Evolutionary conservation across 2,797 vertebrate species (phyloP).

Genomic region (Aplochiton taeniatus): DNA sequence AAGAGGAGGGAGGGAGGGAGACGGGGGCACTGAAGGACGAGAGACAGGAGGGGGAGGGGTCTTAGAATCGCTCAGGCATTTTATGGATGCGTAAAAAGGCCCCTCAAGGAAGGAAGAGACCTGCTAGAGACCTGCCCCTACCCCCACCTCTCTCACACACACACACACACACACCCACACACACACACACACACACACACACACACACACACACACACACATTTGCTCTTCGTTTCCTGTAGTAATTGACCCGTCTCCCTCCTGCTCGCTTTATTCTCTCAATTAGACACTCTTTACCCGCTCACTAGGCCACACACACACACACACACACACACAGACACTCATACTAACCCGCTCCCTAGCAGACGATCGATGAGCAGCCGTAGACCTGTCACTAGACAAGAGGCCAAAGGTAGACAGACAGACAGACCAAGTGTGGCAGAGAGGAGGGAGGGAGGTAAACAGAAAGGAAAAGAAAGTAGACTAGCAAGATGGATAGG

Average conservation of each 20-base stretch:
- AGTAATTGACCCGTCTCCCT: slow-evolving; percentile 60
- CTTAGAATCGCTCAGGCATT: slow-evolving; percentile 37
- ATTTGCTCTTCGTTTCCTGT: slow-evolving; percentile 52
- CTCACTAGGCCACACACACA: neutral
- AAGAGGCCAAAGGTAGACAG: slow-evolving; percentile 1
- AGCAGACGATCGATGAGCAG: slow-evolving; percentile 38
- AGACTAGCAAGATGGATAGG: neutral
- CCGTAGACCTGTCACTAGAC: slow-evolving; percentile 50
- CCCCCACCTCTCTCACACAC: slow-evolving; percentile 26
- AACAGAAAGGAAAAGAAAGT: neutral
- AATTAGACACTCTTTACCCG: slow-evolving; percentile 51
- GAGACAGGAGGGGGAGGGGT: neutral
- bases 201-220: neutral
- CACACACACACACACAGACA: slow-evolving; percentile 3
- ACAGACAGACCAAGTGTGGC: neutral
- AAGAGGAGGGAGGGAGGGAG: neutral
- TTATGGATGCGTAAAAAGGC: slow-evolving; percentile 58
- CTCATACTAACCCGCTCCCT: slow-evolving; percentile 9
- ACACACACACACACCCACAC: too few relatives aligned
- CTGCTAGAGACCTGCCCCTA: slow-evolving; percentile 31
- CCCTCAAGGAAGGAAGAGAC: slow-evolving; percentile 55
- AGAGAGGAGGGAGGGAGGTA: neutral
- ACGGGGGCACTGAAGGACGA: too few relatives aligned
- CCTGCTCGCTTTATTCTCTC: slow-evolving; percentile 43
- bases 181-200: slow-evolving; percentile 13